phyloP scores from a whole-genome alignment of 2,888 invertebrate genomes.

The Erebia palarica region DNA sequence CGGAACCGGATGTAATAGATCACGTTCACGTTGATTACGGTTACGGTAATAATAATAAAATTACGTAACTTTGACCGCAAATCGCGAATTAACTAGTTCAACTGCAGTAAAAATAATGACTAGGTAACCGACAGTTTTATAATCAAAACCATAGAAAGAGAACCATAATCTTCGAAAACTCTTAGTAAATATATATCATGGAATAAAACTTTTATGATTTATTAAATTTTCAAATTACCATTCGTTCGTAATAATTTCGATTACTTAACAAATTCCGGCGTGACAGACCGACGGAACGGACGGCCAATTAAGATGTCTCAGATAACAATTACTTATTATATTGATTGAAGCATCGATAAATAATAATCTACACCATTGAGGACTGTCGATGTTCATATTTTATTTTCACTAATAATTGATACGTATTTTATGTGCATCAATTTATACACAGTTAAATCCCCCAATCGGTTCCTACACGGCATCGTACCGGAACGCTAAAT shows the following conservation, averaged over 20 bases:
- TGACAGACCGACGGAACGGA: conserved; percentile 33
- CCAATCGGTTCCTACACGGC: too few relatives aligned
- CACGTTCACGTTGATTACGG: conserved; percentile 18
- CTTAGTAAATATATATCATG: background rate
- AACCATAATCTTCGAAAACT: background rate
- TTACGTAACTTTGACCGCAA: conserved; percentile 31
- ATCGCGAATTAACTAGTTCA: conserved; percentile 18
- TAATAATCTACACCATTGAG: conserved; percentile 15
- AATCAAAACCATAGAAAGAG: background rate
- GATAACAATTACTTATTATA: conserved; percentile 37
- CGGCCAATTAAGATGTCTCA: conserved; percentile 40
- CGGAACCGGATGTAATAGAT: conserved; percentile 31
- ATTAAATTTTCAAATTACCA: background rate
- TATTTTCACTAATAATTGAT: too few relatives aligned
- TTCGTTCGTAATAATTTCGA: conserved; percentile 26
- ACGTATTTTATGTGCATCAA: too few relatives aligned
- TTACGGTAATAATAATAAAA: conserved; percentile 16
- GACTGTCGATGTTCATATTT: conserved; percentile 10
- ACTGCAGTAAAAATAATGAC: background rate
- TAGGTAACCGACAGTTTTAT: background rate
- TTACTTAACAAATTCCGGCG: conserved; percentile 31
- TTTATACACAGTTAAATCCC: too few relatives aligned
- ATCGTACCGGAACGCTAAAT: too few relatives aligned
- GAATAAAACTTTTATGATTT: background rate
- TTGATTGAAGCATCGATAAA: conserved; percentile 39